Evolutionary conservation across 2,113 vertebrate species (phyloP), one percentile per base, ranked within the genome.

Genomic region (Microcebus griseorufus): DNA sequence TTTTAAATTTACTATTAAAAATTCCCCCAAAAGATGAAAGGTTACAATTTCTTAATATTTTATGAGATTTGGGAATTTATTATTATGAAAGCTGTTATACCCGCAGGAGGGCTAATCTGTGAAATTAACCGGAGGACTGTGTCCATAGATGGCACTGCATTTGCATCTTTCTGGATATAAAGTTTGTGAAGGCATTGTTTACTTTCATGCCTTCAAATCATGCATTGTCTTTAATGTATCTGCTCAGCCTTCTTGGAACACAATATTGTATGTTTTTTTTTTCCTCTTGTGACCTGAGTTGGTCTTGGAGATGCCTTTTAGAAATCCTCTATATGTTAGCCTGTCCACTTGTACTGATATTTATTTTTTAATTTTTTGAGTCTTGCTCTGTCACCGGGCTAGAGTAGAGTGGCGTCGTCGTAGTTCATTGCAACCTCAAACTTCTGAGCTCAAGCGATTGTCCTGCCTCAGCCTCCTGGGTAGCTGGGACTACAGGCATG

Each of bases 101-200:
- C 55, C 70, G 42, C 39, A 17, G 60, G 9, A 6, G n/a, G n/a
- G n/a, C n/a, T n/a, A n/a, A n/a, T n/a, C n/a, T n/a, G n/a, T n/a
- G n/a, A n/a, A n/a, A n/a, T n/a, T n/a, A n/a, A n/a, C n/a, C n/a
- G n/a, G n/a, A n/a, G 29, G 42, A 64, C 85, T 79, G 25, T 86
- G 76, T 27, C 48, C 32, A 8, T 9, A 32, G 51, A 18, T 10
- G 51, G 8, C 2, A 0, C 37, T 27, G 32, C 58, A 6, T 67
- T 0, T 14, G 11, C 12, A 70, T 73, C 53, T 9, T 42, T 53
- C 17, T 9, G 9, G n/a, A 20, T 10, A 34, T 34, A 0, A 0
- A 2, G 34, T 37, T 0, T 17, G 34, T 23, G 73, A 55, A 65
- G 53, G 42, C 17, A 0, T 58, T 62, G 20, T 25, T 60, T 20